A percentile compares a stretch with the other conserved stretches of the same genome.
These are phyloP conservation scores for Hemaris fuciformis DNA, from an alignment of 2,888 invertebrate genomes.

Conservation along the genomic window DNA sequence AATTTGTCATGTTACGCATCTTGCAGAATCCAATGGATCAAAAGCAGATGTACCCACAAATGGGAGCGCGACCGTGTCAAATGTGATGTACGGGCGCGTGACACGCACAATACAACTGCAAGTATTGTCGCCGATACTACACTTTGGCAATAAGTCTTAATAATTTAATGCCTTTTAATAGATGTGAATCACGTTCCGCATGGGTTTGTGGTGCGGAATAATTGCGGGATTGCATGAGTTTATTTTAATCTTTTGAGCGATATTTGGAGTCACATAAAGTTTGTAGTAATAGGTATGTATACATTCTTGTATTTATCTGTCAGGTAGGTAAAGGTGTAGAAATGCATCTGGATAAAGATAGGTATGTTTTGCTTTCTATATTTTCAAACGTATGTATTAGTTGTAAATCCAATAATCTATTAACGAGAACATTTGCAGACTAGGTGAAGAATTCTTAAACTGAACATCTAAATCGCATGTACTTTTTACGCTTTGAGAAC, in stretches of 20 bases:
- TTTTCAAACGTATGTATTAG: too few relatives aligned
- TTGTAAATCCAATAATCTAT: too few relatives aligned
- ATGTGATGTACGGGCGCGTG: slow-evolving; percentile 60
- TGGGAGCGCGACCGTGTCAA: slow-evolving; percentile 44
- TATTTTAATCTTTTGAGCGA: background rate
- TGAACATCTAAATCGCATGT: too few relatives aligned
- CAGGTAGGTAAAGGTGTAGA: too few relatives aligned
- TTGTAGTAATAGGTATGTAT: too few relatives aligned
- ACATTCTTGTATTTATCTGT: too few relatives aligned
- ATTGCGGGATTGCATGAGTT: background rate
- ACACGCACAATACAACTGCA: slow-evolving; percentile 53
- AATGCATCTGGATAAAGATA: too few relatives aligned
- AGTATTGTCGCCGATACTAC: slow-evolving; percentile 36
- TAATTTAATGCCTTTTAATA: slow-evolving; percentile 48
- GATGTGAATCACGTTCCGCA: slow-evolving; percentile 55
- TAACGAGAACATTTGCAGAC: too few relatives aligned
- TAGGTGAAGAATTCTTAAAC: too few relatives aligned
- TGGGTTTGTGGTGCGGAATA: slow-evolving; percentile 23
- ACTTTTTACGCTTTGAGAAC: too few relatives aligned
- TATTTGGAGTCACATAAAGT: too few relatives aligned
- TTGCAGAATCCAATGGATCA: slow-evolving; percentile 12
- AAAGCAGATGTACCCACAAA: slow-evolving; percentile 10
- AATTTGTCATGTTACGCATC: slow-evolving; percentile 12
- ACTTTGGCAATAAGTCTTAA: slow-evolving; percentile 29
- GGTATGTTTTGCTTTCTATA: too few relatives aligned